Evolutionary conservation across 2,113 vertebrate species (phyloP).

Genomic region (Talpa occidentalis): DNA sequence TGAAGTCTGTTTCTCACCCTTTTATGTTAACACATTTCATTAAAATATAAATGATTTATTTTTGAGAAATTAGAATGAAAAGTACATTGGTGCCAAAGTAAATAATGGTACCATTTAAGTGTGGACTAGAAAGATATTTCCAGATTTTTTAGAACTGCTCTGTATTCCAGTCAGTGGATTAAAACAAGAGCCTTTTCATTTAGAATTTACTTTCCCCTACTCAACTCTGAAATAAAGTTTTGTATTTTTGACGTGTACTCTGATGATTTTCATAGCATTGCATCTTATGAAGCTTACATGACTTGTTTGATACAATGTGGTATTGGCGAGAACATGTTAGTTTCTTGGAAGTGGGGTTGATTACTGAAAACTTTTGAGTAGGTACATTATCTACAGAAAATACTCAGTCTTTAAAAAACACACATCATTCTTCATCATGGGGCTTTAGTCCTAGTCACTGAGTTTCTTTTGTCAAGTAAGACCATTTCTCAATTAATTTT

Average conservation of each 20-base stretch:
- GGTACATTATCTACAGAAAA: constrained; percentile 76
- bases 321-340: constrained; percentile 76
- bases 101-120: background rate
- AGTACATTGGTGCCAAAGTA: background rate
- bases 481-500: constrained; percentile 36
- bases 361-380: constrained; percentile 72
- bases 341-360: constrained; percentile 77
- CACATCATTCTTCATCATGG: constrained; percentile 13
- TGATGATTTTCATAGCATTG: constrained; percentile 61
- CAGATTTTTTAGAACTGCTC: constrained; percentile 79
- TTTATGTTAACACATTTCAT: constrained; percentile 2
- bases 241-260: constrained; percentile 59
- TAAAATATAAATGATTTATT: constrained; percentile 36
- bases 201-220: constrained; percentile 55
- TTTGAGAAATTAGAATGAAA: constrained; percentile 38
- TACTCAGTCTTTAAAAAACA: constrained; percentile 43
- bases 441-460: constrained; percentile 31
- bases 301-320: constrained; percentile 69
- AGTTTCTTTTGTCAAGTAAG: constrained; percentile 44
- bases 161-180: constrained; percentile 75
- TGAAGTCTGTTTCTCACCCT: background rate
- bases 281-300: constrained; percentile 64
- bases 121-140: constrained; percentile 65
- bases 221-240: constrained; percentile 82
- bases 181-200: constrained; percentile 80